Base-by-base conservation (phyloP, 1,140 invertebrate genomes). In the Amyelois transitella region DNA sequence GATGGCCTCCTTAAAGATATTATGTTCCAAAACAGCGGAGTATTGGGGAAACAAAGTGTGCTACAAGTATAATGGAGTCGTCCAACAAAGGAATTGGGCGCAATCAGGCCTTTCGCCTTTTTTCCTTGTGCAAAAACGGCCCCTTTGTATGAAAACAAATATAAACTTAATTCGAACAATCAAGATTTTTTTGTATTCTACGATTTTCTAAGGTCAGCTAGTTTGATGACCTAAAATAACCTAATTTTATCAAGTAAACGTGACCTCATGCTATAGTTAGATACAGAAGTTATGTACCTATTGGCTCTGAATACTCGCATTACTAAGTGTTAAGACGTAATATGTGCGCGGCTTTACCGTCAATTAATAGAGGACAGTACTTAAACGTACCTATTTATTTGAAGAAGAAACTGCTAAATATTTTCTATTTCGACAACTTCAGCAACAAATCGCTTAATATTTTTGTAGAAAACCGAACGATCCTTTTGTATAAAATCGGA, bases 31-130 rank as follows among this genome's bases (percentile, higher is more conserved):
- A 56, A 56, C 28, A 19, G 43, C 43, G 43, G 4, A 18, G 48
- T 43, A 43, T 51, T 18, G 54, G 48, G 20, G 47, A 43, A 51
- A 56, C 54, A 43, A 56, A 56, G 32, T 56, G 50, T 17, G 14
- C 22, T 51, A 56, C 54, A 49, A 56, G 47, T 38, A 50, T 50
- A 51, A 43, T 56, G 47, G 47, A 49, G 19, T 22, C 48, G 20
- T 32, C 38, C 20, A 43, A 57, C 55, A 57, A 57, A 57, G 38
- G 18, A 18, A 43, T 25, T 24, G 43, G 55, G 21, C 48, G 19
- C 19, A 57, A 57, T 55, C 47, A 20, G 47, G 47, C 54, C n/a
- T 49, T 21, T 47, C 20, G 10, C 20, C 12, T 21, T n/a, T 19
- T 21, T 5, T 8, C 8, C 10, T 12, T 38, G 32, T 38, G 12